Evolutionary conservation across 2,113 vertebrate genomes (phyloP).

Genomic region (Sylvia atricapilla): DNA sequence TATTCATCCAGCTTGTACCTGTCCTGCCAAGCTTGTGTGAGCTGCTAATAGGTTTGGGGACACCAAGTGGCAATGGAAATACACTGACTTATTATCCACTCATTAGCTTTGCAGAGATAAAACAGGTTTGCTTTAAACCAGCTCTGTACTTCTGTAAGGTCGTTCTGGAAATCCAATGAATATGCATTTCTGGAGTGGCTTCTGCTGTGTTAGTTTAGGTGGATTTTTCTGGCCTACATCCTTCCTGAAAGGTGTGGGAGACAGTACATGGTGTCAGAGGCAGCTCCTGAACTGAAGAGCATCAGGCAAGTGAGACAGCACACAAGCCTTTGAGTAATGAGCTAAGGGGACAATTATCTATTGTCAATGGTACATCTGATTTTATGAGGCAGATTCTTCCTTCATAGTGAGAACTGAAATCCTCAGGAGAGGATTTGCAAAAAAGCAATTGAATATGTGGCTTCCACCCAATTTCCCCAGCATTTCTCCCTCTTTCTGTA

Average conservation of each 20-base stretch:
- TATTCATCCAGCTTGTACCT: neutral
- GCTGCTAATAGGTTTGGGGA: conserved; percentile 4
- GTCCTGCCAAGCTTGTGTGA: neutral
- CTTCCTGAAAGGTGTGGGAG: neutral
- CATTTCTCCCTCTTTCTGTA: neutral
- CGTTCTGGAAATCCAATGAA: neutral
- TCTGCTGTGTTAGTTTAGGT: neutral
- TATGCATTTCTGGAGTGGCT: neutral
- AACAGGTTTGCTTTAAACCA: neutral
- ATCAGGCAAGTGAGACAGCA: neutral
- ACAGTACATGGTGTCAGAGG: neutral
- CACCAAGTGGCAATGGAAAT: conserved; percentile 30
- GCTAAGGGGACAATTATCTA: neutral
- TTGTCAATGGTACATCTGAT: neutral
- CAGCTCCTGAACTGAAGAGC: neutral
- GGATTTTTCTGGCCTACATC: neutral
- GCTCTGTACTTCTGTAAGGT: neutral
- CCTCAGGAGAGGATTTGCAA: neutral
- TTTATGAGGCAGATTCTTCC: neutral
- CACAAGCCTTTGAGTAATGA: neutral
- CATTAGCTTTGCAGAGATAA: neutral
- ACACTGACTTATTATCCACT: neutral
- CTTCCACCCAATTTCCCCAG: neutral
- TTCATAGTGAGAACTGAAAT: neutral
- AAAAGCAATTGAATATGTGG: neutral